Evolutionary conservation across 2,888 invertebrate genomes (phyloP).

Genomic region (Elysia crispata): DNA sequence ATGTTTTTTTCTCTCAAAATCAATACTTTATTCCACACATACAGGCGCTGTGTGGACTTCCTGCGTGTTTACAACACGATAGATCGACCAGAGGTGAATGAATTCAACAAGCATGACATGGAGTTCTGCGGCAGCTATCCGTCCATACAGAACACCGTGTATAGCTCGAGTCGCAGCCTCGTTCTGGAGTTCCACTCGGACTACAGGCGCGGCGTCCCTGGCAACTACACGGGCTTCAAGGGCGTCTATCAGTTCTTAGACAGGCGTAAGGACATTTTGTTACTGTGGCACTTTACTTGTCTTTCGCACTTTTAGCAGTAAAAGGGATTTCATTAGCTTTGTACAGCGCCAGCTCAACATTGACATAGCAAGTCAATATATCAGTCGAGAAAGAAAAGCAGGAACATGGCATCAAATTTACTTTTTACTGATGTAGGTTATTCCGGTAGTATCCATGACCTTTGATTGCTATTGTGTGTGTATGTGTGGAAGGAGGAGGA

Average conservation of each 20-base stretch:
- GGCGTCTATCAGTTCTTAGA: slow-evolving; percentile 73
- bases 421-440: no score
- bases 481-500: no score
- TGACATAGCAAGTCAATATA: no score
- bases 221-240: slow-evolving; percentile 71
- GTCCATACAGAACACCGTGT: slow-evolving; percentile 70
- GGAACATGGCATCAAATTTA: no score
- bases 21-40: slow-evolving; percentile 40
- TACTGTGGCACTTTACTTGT: background rate
- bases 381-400: no score
- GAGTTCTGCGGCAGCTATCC: slow-evolving; percentile 74
- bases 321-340: no score
- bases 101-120: slow-evolving; percentile 65
- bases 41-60: slow-evolving; percentile 73
- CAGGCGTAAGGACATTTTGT: slow-evolving; percentile 68
- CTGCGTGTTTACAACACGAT: slow-evolving; percentile 72
- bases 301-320: background rate
- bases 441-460: no score
- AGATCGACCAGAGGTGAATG: slow-evolving; percentile 74
- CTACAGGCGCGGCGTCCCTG: slow-evolving; percentile 44
- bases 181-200: slow-evolving; percentile 75
- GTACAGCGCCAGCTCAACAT: no score
- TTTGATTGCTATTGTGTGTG: no score
- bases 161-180: slow-evolving; percentile 70
- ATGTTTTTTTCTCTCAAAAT: background rate